Evolutionary conservation across 2,888 invertebrate species (phyloP).

Genomic region (Clivina fossor): DNA sequence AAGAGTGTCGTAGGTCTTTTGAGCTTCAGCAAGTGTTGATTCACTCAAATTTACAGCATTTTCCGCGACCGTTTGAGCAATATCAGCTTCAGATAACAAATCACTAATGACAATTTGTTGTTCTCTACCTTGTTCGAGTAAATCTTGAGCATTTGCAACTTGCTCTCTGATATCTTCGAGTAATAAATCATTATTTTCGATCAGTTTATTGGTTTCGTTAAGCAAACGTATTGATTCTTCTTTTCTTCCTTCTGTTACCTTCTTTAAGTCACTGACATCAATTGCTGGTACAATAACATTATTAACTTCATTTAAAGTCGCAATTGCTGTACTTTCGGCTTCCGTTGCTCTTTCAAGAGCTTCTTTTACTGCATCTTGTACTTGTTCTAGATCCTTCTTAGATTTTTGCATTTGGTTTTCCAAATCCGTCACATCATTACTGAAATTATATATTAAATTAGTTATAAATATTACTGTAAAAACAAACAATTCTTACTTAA

Average conservation of each 20-base stretch:
- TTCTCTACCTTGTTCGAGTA: slow-evolving; percentile 64
- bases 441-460: slow-evolving; percentile 46
- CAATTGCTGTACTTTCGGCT: slow-evolving; percentile 81
- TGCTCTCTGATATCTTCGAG: slow-evolving; percentile 67
- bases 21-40: slow-evolving; percentile 75
- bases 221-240: slow-evolving; percentile 66
- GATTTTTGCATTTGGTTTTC: slow-evolving; percentile 68
- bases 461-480: slow-evolving; percentile 35
- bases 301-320: slow-evolving; percentile 77
- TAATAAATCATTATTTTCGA: slow-evolving; percentile 60
- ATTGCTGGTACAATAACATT: slow-evolving; percentile 77
- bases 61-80: slow-evolving; percentile 72
- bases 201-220: slow-evolving; percentile 56
- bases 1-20: slow-evolving; percentile 75
- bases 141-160: slow-evolving; percentile 63
- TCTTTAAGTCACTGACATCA: slow-evolving; percentile 68
- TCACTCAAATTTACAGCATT: slow-evolving; percentile 85
- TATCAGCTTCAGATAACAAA: slow-evolving; percentile 76
- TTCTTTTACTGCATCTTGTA: slow-evolving; percentile 70
- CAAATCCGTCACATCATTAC: slow-evolving; percentile 68
- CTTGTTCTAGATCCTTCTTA: slow-evolving; percentile 68
- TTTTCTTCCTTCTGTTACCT: slow-evolving; percentile 68
- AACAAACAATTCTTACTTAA: slow-evolving; percentile 57
- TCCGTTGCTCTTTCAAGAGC: slow-evolving; percentile 73
- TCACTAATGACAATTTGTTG: slow-evolving; percentile 81